Evolutionary conservation across 2,113 vertebrate species (phyloP), one percentile per base, ranked within the genome.

Genomic region (Phaethornis superciliosus): DNA sequence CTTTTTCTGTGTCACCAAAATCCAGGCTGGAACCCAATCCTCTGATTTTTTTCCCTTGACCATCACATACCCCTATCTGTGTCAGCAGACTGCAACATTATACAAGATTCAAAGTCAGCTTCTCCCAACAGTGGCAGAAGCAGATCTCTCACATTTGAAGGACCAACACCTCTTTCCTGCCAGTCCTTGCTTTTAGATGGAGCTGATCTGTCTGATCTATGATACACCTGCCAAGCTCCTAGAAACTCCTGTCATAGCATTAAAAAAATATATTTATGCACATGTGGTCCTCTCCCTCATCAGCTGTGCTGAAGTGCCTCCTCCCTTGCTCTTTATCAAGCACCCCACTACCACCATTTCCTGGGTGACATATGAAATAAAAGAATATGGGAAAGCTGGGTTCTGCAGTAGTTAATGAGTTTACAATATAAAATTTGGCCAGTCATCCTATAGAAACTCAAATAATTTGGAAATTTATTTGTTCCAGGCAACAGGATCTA

Each of bases 381-480:
- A 82, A 84, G 19, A 47, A 24, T 19, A 28, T 22, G 9, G 54
- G 33, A 82, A 76, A 23, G 11, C 15, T 83, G 15, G 7, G 21
- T 72, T 28, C 32, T 49, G 49, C 0, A 0, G 7, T 65, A 52
- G 21, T 16, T 72, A 35, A 23, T 56, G 40, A 46, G 15, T 59
- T 68, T 40, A 46, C 37, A 64, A 37, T 10, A 12, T 68, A 24
- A 33, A 71, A 47, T 67, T 32, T 93, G 37, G 14, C 37, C 17
- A 75, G 52, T 5, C 5, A 37, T 78, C 52, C 52, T 75, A 1
- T 8, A 70, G 47, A 35, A 91, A 62, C n/a, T 84, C 15, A 81
- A 30, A 26, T 51, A 58, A 75, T 87, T 78, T n/a, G 23, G n/a
- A 40, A 84, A 55, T 58, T 40, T 49, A 21, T 15, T 47, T 65